Evolutionary conservation across 1,140 invertebrate genomes (phyloP).

Genomic region (Listronotus bonariensis): DNA sequence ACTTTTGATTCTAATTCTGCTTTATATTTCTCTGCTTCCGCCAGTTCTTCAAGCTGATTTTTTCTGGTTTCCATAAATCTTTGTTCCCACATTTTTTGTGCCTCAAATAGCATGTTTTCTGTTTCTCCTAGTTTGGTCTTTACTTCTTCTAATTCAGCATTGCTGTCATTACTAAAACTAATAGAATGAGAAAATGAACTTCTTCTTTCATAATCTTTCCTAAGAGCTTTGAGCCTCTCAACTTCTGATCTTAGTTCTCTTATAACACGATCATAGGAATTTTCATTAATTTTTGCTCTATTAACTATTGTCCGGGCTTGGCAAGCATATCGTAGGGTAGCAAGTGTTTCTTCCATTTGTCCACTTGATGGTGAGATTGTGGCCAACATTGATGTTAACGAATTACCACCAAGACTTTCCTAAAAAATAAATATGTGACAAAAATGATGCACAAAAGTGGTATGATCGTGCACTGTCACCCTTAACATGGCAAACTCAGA

Average conservation of each 20-base stretch:
- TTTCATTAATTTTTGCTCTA: conserved; percentile 77
- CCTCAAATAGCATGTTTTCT: conserved; percentile 61
- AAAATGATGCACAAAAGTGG: no score
- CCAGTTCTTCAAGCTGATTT: conserved; percentile 56
- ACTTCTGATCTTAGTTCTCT: conserved; percentile 71
- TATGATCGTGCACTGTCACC: no score
- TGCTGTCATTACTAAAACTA: conserved; percentile 50
- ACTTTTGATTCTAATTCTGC: conserved; percentile 60
- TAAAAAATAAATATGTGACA: conserved; percentile 44
- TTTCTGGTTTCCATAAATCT: conserved; percentile 51
- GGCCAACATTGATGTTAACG: conserved; percentile 69
- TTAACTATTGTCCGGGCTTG: conserved; percentile 89
- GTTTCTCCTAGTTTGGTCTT: conserved; percentile 65
- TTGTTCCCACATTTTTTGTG: conserved; percentile 65
- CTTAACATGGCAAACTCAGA: no score
- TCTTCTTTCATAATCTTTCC: conserved; percentile 60
- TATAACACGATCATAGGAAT: conserved; percentile 70
- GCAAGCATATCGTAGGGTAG: conserved; percentile 85
- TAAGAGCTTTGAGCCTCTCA: conserved; percentile 63
- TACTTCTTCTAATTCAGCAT: conserved; percentile 57
- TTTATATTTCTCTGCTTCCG: conserved; percentile 64
- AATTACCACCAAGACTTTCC: conserved; percentile 72
- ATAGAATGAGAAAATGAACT: conserved; percentile 51
- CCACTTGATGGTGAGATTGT: conserved; percentile 77
- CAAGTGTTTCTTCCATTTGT: conserved; percentile 80